Evolutionary conservation across 2,888 invertebrate species (phyloP), one percentile per base, ranked within the genome.

Genomic region (Horisme vitalbata): DNA sequence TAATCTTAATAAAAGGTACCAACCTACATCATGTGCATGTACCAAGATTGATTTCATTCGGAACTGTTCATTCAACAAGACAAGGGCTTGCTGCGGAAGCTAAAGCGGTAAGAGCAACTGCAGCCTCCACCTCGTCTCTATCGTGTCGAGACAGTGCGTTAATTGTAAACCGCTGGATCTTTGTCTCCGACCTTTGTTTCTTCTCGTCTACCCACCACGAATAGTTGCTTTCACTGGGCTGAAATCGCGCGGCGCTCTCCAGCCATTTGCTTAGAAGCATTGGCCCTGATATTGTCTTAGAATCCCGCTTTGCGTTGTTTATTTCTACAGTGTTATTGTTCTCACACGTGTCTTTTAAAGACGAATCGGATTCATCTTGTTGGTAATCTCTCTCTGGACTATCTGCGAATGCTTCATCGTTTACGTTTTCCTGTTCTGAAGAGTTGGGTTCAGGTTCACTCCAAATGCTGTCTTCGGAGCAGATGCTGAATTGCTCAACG

Each of bases 381-480:
- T 74, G 74, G 52, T 72, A 76, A 28, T 74, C 75, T 27, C 61
- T 59, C 46, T 80, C 82, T 13, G 81, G 75, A 41, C 81, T 84
- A 46, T 73, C 73, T 13, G 65, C 60, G 21, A 67, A 67, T 23
- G 76, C 75, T 20, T 57, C 66, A 21, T 80, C 78, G 11, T 73
- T 62, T 46, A 74, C 44, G 10, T 71, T 59, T 23, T 75, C 73
- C 6, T 61, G 64, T 41, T 74, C 73, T 12, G 73, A 73, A 44
- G 74, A 78, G 13, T 62, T 65, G 1, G 68, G 82, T 44, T 91
- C 92, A n/a, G 85, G 83, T 65, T 94, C 94, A 61, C 93, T 93
- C 95, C 95, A 95, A 66, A 95, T 95, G 78, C 94, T 94, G 71
- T 95, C 95, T 49, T 94, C 93, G 0, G 95, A 95, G 57, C 93